Evolutionary conservation across 2,113 vertebrate genomes (phyloP).

Genomic region (Clinocottus analis): DNA sequence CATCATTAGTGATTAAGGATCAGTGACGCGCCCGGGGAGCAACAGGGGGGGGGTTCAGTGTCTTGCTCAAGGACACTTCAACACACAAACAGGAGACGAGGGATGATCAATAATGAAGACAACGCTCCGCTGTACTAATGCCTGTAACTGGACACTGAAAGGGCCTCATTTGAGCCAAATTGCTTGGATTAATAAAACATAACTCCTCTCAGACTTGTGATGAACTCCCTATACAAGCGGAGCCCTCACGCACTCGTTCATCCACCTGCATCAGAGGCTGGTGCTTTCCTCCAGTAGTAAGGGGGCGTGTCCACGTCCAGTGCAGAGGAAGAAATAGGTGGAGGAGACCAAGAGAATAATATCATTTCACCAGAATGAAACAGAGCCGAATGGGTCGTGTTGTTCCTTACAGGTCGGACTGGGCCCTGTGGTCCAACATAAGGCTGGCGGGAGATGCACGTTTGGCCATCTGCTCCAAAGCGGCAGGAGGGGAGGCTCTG

Average conservation of each 20-base stretch:
- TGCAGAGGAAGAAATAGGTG: constrained; percentile 15
- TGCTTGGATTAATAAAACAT: neutral
- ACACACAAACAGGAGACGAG: neutral
- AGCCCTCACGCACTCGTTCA: neutral
- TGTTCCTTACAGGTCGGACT: neutral
- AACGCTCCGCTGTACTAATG: neutral
- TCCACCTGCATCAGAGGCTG: neutral
- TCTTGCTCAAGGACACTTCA: too few species aligned
- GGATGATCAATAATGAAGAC: neutral
- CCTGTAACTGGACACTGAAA: neutral
- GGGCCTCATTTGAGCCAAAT: neutral
- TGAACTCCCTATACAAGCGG: neutral
- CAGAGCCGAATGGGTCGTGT: neutral
- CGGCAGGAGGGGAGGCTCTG: constrained; percentile 67
- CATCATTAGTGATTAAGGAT: too few species aligned
- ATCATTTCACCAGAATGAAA: neutral
- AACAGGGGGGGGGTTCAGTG: too few species aligned
- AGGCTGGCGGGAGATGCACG: constrained; percentile 44
- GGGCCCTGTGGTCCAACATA: constrained; percentile 24
- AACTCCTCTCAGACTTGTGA: neutral
- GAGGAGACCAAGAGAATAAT: neutral
- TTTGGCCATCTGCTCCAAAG: constrained; percentile 71
- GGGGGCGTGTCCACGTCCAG: constrained; percentile 15
- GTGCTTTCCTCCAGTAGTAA: constrained; percentile 12
- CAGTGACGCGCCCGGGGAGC: too few species aligned